Evolutionary conservation across 2,113 vertebrate genomes (phyloP), one percentile per base, ranked within the genome.

Genomic region (Scalopus aquaticus): DNA sequence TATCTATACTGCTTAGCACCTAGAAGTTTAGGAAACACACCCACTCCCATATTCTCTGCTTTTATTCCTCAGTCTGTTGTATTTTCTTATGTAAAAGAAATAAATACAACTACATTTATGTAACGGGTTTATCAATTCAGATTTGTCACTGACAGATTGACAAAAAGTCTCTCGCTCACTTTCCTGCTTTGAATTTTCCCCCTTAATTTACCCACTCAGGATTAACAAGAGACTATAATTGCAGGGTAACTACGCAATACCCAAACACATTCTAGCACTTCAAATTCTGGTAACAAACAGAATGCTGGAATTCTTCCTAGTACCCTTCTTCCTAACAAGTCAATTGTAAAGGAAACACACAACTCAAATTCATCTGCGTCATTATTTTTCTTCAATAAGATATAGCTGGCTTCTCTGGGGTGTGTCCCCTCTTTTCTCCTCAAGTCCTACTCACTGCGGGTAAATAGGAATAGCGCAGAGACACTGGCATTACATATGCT

Each of bases 401-500:
- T 70, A 60, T 44, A 58, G 54, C 62, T 76, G 37, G 28, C 46
- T 84, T 70, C 54, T 20, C 17, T 54, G 74, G 28, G n/a, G 5
- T 65, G 67, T 77, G 72, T 26, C 24, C 9, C 11, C 17, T 77
- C 32, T 22, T 76, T 90, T 37, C 35, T 70, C 62, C 81, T 77
- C 28, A 8, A 7, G 2, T 46, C 12, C 65, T 56, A n/a, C 62
- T 44, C 24, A 10, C 62, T 64, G 28, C 30, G 24, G 15, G n/a
- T 8, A 42, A 70, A 24, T 1, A 97, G 58, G 95, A 93, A 93
- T 81, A 93, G 90, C 91, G 83, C 93, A 96, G 77, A 95, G 94
- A 97, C 96, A 95, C 73, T 91, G 76, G 64, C 83, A 72, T 94
- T 95, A 97, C 94, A 96, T 93, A 89, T 19, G 73, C 39, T 77